Percentiles rank a stretch among this genome's conserved stretches.
phyloP scores from a whole-genome alignment of 2,888 invertebrate species.

The Notodonta dromedarius region DNA sequence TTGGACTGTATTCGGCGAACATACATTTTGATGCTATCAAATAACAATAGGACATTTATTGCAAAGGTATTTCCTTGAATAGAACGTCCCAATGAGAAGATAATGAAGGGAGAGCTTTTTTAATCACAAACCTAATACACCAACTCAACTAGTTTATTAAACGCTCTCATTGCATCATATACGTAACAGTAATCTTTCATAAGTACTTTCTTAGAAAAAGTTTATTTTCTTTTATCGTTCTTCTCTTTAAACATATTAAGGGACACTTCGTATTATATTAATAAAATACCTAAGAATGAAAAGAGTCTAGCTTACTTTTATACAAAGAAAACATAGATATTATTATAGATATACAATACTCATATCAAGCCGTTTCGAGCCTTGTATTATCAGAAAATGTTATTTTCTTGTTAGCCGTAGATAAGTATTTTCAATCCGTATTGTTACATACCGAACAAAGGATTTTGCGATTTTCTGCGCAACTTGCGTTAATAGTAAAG shows the following conservation, averaged over 20 bases:
- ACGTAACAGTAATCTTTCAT: not conserved
- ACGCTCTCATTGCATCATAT: constrained; percentile 18
- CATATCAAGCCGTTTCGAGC: no score
- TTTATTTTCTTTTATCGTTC: no score
- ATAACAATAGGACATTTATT: constrained; percentile 18
- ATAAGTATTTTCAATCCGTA: not conserved
- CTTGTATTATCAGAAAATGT: no score
- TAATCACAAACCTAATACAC: no score
- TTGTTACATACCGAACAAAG: not conserved
- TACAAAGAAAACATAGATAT: no score
- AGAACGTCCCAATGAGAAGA: constrained; percentile 37
- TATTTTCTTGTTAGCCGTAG: not conserved
- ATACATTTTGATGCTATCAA: constrained; percentile 35
- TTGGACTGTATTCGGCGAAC: constrained; percentile 20
- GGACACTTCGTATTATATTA: no score
- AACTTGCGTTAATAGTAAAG: not conserved
- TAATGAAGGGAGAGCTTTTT: constrained; percentile 35
- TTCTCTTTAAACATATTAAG: no score
- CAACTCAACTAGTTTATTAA: constrained; percentile 18
- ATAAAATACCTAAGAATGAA: no score
- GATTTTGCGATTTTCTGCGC: not conserved
- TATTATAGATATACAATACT: no score
- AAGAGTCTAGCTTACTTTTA: no score
- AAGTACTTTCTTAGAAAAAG: no score
- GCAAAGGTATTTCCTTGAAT: constrained; percentile 24